Evolutionary conservation across 2,797 vertebrate genomes (phyloP), one percentile per base, ranked within the genome.

Genomic region (Acridotheres tristis): DNA sequence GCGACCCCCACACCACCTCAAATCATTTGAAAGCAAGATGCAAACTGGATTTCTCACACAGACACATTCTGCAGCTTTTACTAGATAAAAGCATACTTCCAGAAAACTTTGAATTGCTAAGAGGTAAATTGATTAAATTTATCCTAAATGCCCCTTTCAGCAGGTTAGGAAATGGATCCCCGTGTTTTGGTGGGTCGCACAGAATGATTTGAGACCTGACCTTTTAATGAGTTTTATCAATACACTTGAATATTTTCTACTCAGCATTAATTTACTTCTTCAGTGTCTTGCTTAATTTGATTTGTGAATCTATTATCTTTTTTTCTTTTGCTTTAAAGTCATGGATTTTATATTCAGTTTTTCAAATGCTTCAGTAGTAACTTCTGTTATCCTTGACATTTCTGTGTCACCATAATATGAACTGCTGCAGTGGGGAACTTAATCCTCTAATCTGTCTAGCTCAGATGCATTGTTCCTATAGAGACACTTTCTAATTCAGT

Each of bases 311-410:
- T 93, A 8, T 36, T 93, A 8, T 36, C 66, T 5, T 22, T 82
- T 58, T 27, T 58, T 43, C n/a, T 80, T 66, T 95, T 85, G 7
- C 57, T 84, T 84, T 53, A 88, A 95, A 92, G n/a, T 77, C 38
- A 47, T 2, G 23, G 32, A 21, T 92, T 90, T 74, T 86, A 85
- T 89, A 68, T 91, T 93, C 61, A 92, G 32, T 82, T 93, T 90
- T 86, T 93, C 55, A 92, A 85, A 85, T 73, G 69, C 79, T 93
- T 85, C 47, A 61, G 67, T 36, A 77, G 75, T 82, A 85, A 94
- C 63, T 92, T 96, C 85, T 94, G 67, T 94, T 97, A 89, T 85
- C 72, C 66, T 89, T 96, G 94, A 94, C 88, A 84, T 95, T 96
- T 97, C 68, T 54, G 78, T 74, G 80, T 85, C 94, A 72, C 20